Evolutionary conservation across 2,888 invertebrate species (phyloP).

Genomic region (Orthosia cruda): DNA sequence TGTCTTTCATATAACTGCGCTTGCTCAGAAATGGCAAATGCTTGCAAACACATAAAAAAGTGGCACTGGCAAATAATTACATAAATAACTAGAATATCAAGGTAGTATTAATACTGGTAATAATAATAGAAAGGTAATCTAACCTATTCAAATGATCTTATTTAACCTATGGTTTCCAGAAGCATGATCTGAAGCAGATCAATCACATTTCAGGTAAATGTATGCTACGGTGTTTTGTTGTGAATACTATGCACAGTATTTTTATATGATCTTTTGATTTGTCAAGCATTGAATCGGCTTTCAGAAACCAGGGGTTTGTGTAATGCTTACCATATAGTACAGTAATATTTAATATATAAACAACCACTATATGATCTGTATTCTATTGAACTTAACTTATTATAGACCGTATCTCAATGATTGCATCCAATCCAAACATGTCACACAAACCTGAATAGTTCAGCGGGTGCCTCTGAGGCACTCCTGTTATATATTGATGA

Average conservation of each 20-base stretch:
- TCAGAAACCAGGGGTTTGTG: slow-evolving; percentile 17
- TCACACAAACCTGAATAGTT: slow-evolving; percentile 93
- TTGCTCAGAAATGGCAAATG: slow-evolving; percentile 22
- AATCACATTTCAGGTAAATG: not conserved
- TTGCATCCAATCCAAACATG: slow-evolving; percentile 61
- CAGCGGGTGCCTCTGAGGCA: slow-evolving; percentile 96
- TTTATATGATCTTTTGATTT: not conserved
- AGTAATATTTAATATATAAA: slow-evolving; percentile 17
- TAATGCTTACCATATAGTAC: slow-evolving; percentile 31
- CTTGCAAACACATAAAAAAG: slow-evolving; percentile 26
- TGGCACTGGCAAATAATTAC: slow-evolving; percentile 33
- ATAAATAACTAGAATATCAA: not conserved
- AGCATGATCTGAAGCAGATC: not conserved
- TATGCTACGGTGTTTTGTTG: not conserved
- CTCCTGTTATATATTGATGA: slow-evolving; percentile 97
- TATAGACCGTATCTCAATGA: slow-evolving; percentile 43
- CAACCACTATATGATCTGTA: slow-evolving; percentile 19
- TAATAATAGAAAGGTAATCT: not conserved
- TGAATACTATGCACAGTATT: not conserved
- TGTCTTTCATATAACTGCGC: not conserved
- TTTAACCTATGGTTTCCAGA: slow-evolving; percentile 2
- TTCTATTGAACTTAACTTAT: slow-evolving; percentile 10
- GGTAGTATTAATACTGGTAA: not conserved
- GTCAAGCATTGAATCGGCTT: not conserved
- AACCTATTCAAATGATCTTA: slow-evolving; percentile 10